A percentile compares a stretch with the other conserved stretches of the same genome.
Conservation (phyloP, 2,113 vertebrate species). For the Sturnus vulgaris region DNA sequence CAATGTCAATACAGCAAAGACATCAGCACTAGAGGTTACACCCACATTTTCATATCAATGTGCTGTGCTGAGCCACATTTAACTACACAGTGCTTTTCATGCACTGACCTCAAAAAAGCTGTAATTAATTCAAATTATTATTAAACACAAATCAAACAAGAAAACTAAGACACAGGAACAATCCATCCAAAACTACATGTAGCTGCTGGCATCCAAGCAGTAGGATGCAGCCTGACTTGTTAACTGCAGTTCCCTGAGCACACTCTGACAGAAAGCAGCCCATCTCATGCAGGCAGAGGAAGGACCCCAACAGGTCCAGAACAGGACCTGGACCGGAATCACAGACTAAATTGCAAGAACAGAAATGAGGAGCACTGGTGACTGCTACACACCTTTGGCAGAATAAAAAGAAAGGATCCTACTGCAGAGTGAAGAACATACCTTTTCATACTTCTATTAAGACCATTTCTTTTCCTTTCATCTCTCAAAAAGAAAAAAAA, state of each 20-base stretch:
- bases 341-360: not conserved
- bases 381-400: not conserved
- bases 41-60: accelerated
- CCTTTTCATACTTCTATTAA: not conserved
- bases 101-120: not conserved
- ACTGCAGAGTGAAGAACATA: not conserved
- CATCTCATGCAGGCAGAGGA: not conserved
- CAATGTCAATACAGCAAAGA: not conserved
- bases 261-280: not conserved
- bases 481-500: not conserved
- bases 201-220: not conserved
- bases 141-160: not conserved
- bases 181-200: not conserved
- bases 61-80: not conserved
- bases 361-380: not conserved
- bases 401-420: not conserved
- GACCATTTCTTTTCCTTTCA: not conserved
- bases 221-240: not conserved
- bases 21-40: not conserved
- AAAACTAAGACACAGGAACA: not conserved
- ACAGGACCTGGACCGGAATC: not conserved
- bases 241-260: not conserved
- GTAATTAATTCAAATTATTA: not conserved
- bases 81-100: not conserved
- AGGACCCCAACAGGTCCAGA: not conserved